Conservation (phyloP, 2,113 vertebrate species). For the Ophiodon elongatus region DNA sequence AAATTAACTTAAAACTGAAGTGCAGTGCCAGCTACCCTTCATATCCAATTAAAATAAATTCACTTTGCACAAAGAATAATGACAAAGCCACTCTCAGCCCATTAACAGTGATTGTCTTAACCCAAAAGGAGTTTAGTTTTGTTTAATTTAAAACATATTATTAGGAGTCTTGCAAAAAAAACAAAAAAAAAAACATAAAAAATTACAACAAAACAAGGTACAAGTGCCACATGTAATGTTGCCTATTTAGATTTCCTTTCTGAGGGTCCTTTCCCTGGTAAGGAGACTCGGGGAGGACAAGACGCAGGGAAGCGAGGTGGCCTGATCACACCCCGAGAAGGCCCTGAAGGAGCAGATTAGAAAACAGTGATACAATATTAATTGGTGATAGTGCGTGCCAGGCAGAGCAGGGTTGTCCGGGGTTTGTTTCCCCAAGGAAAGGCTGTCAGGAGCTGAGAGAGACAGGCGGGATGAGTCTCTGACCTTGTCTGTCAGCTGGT, state of each 20-base stretch:
- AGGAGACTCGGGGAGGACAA: constrained; percentile 38
- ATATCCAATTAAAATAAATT: constrained; percentile 1
- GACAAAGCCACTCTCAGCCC: background rate
- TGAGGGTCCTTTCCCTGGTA: background rate
- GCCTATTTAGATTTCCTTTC: constrained; percentile 6
- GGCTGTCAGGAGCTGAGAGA: constrained; percentile 81
- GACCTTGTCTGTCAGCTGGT: constrained; percentile 86
- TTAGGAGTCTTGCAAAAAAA: background rate
- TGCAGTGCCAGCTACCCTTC: background rate
- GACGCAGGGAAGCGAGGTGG: constrained; percentile 29
- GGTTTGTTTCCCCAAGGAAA: constrained; percentile 80
- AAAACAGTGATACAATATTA: constrained; percentile 87
- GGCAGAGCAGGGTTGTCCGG: constrained; percentile 68
- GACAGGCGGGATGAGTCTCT: constrained; percentile 78
- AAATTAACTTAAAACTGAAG: constrained; percentile 9
- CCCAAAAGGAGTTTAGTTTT: background rate
- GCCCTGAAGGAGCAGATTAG: constrained; percentile 59
- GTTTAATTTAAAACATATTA: background rate
- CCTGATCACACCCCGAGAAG: constrained; percentile 57
- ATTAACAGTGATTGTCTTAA: background rate
- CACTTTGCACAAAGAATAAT: background rate
- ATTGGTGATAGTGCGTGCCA: constrained; percentile 79
- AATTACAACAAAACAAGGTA: background rate
- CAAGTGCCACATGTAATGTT: background rate
- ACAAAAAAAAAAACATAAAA: constrained; percentile 8